Conservation (phyloP, 1,140 invertebrate species). For the Bombyx mori region DNA sequence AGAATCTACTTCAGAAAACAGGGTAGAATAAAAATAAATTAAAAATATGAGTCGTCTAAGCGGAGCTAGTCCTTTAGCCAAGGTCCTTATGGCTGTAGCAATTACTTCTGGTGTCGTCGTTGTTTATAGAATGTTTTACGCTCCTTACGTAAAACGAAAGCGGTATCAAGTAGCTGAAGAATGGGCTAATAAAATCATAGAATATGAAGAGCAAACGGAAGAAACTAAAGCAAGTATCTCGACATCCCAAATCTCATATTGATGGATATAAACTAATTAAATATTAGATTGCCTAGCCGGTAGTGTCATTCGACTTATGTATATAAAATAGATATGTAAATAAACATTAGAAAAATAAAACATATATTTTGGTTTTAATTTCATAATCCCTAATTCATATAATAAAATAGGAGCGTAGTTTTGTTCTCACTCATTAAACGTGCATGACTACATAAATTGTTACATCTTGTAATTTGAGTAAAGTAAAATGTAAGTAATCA, state of each 20-base stretch:
- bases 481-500: too few relatives aligned
- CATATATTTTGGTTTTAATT: too few relatives aligned
- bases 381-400: too few relatives aligned
- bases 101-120: conserved; percentile 35
- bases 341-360: conserved; percentile 3
- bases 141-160: conserved; percentile 32
- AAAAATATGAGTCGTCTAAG: conserved; percentile 27
- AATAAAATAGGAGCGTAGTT: too few relatives aligned
- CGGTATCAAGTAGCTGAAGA: conserved; percentile 36
- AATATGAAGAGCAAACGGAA: conserved; percentile 40
- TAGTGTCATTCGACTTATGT: too few relatives aligned
- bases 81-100: conserved; percentile 44
- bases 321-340: conserved; percentile 7
- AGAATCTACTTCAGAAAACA: conserved; percentile 12
- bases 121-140: conserved; percentile 28
- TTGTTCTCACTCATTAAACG: too few relatives aligned
- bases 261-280: too few relatives aligned
- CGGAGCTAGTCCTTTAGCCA: conserved; percentile 35
- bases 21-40: conserved; percentile 27
- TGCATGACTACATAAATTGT: too few relatives aligned
- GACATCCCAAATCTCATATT: too few relatives aligned
- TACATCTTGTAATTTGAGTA: too few relatives aligned
- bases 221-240: neutral
- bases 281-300: too few relatives aligned
- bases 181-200: conserved; percentile 49